Evolutionary conservation across 2,797 vertebrate genomes (phyloP).

Genomic region (Sparus aurata): DNA sequence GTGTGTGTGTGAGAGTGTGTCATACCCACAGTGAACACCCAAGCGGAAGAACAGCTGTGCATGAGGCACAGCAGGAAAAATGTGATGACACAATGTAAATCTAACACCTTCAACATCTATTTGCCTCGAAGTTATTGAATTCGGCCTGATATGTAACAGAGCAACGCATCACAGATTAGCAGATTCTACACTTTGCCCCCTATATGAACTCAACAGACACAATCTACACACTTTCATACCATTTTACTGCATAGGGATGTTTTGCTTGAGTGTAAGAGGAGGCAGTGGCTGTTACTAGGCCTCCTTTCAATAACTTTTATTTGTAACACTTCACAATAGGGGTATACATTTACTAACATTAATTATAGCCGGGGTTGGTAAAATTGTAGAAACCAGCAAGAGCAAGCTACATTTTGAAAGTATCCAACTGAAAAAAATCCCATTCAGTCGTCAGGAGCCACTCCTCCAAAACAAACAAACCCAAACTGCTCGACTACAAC

Average conservation of each 20-base stretch:
- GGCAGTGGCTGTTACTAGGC: background rate
- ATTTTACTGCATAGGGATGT: background rate
- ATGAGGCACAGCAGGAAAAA: conserved; percentile 54
- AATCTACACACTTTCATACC: background rate
- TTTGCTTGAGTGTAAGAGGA: background rate
- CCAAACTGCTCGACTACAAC: no score
- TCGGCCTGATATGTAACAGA: background rate
- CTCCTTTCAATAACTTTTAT: no score
- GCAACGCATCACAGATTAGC: background rate
- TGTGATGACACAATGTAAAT: conserved; percentile 62
- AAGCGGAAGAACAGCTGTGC: conserved; percentile 55
- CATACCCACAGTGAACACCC: conserved; percentile 6
- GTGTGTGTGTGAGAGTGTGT: conserved; percentile 16
- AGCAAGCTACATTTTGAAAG: no score
- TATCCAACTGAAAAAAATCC: no score
- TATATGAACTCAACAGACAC: background rate
- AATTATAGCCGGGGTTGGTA: no score
- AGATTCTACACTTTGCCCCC: background rate
- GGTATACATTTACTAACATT: no score
- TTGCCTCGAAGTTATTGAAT: background rate
- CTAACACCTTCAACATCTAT: conserved; percentile 27
- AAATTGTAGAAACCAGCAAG: no score
- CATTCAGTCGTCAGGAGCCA: no score
- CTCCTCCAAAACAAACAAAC: no score
- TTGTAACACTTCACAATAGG: no score